Base-by-base conservation (phyloP, 2,888 invertebrate genomes). In the Philereme transversata region DNA sequence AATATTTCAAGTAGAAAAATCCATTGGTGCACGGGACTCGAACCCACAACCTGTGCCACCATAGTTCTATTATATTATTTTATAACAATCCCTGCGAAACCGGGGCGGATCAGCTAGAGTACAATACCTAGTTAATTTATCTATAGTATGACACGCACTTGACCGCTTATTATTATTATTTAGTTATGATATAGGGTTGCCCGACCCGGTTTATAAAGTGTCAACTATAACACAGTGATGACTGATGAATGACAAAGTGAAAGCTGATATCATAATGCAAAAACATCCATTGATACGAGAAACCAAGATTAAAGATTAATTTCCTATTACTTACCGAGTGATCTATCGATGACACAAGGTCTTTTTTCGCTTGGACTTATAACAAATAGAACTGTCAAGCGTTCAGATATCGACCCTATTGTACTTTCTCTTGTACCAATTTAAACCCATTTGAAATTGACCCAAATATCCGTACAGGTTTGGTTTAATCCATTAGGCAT, bases 251-350 rank as follows among this genome's bases (percentile, higher is more conserved):
- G n/a, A n/a, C 22, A 22, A 22, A 74, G 78, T 70, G 79, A 81
- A 81, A 81, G 79, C 60, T 43, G 49, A 67, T 68, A 79, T 78
- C 78, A 76, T 80, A 22, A 22, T 78, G 77, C 78, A 74, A 75
- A 79, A 74, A 67, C 69, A 68, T 65, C 68, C 64, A 46, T 60
- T 66, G 57, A 69, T 71, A 72, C 67, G 71, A 66, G 64, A 58
- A 72, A 68, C 62, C 59, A 52, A 70, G 69, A 73, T 72, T 57
- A 56, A 60, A 72, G 72, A 61, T 64, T 64, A 64, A 61, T 51
- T 58, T 57, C 49, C 8, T 7, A 41, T 38, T 22, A 40, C 40
- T 40, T 3, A 6, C 40, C 8, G 7, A 40, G 40, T 40, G 40
- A 36, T 36, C 5, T 62, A 50, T 52, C 51, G 56, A 59, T 47